Base-by-base conservation (phyloP, 1,140 invertebrate species). In the Drosophila pseudoananassae region DNA sequence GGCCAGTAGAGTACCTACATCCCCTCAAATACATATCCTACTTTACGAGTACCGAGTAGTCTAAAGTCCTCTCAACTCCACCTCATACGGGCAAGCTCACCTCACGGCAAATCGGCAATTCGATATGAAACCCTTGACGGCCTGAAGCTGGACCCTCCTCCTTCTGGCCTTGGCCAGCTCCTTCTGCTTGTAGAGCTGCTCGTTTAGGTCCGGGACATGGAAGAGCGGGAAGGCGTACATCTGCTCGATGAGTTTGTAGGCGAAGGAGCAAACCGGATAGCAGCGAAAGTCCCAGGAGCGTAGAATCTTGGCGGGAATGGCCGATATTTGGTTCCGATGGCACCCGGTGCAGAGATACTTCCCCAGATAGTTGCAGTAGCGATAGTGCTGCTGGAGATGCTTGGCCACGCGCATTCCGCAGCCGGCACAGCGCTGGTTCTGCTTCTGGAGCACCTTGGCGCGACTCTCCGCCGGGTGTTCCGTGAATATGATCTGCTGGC, bases 271-370 rank as follows among this genome's bases (percentile, higher is more conserved):
- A 3, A 98, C 96, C 6, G 94, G 93, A 93, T 96, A 97, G 77
- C 72, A 81, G 15, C 78, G 78, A 45, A 92, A 92, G 59, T 93
- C 93, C 93, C 93, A 93, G 79, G 95, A 94, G 61, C 94, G 93
- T 10, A 97, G 92, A 43, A 98, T 95, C 79, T 95, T 93, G 10
- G 95, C 96, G 15, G 97, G 97, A 78, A 98, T 96, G 52, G 95
- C 91, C 4, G 95, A 93, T 50, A 94, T 92, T 77, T 96, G 94
- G 90, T 97, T 96, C 8, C 94, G 95, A 92, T 98, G 97, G 90
- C 97, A 98, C 29, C 96, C 96, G 5, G 96, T 97, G 90, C 97
- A 98, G 92, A 98, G 97, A 92, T 96, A 97, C 80, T 97, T 95
- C 12, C 96, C 97, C 47, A 97, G 92, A 91, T 98, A 98, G 83